Evolutionary conservation across 2,888 invertebrate species (phyloP), one percentile per base, ranked within the genome.

Genomic region (Tetrapedia diversipes): DNA sequence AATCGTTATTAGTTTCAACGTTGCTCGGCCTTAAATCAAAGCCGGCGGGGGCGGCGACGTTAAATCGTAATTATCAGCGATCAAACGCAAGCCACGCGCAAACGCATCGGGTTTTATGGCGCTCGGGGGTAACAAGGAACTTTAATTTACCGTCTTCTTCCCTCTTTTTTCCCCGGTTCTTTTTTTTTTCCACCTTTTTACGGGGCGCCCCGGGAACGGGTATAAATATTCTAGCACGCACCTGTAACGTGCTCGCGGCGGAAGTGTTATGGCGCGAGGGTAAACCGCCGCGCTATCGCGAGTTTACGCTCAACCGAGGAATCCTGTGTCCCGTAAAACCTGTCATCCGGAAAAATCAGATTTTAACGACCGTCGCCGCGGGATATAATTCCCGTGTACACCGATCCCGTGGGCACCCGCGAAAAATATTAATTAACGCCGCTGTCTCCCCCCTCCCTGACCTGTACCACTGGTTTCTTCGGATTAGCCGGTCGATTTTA

Each of bases 81-180:
- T 10, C 19, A 39, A 43, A 45, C 16, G 11, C 16, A 10, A n/a
- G 11, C 1, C 19, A 27, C 14, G 27, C 27, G 39, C 64, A 8
- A 32, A 69, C 77, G 60, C n/a, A 79, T 68, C 11, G 59, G 16
- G 22, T 66, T 56, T 61, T 65, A 61, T 51, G 56, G 60, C 49
- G 45, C 27, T 61, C n/a, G n/a, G 56, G 72, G 77, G 76, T 76
- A 84, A 83, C 80, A 77, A 77, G 68, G 56, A 53, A 24, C 65
- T 67, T 54, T 81, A 82, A 83, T 82, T 84, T 68, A 70, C 70
- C 63, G 56, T 79, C 54, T 69, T 70, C 76, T 19, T 63, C 14
- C 37, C 45, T 10, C 29, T 10, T 32, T 16, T 29, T 51, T 14
- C 10, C 27, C 37, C 16, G 3, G 16, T 51, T 37, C 8, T 37